phyloP scores from a whole-genome alignment of 2,888 invertebrate species.

The Sphecodes monilicornis region DNA sequence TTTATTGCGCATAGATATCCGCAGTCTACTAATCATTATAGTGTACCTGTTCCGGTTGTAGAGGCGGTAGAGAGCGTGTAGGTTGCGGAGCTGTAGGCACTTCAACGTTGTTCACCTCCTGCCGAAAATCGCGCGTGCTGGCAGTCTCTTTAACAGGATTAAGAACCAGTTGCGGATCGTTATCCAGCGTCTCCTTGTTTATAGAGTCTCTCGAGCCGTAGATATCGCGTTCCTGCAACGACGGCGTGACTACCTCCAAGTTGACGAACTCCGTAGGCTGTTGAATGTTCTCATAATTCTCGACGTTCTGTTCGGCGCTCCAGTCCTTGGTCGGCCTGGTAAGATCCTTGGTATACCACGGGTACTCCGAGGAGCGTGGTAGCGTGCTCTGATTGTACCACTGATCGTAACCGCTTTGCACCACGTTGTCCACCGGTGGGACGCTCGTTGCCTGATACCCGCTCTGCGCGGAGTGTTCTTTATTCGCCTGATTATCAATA shows the following conservation, averaged over 20 bases:
- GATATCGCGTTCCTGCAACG: conserved; percentile 77
- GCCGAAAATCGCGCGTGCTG: conserved; percentile 70
- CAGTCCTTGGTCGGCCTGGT: conserved; percentile 68
- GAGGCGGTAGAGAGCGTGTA: conserved; percentile 67
- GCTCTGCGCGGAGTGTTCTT: conserved; percentile 54
- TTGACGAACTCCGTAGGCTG: conserved; percentile 80
- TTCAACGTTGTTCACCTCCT: conserved; percentile 78
- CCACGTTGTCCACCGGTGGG: conserved; percentile 50
- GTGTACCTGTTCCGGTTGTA: conserved; percentile 72
- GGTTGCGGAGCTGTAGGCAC: conserved; percentile 73
- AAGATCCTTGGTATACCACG: conserved; percentile 76
- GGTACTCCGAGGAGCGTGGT: conserved; percentile 67
- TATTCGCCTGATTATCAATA: conserved; percentile 56
- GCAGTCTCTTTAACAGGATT: conserved; percentile 66
- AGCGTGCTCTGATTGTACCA: conserved; percentile 81
- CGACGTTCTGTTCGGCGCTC: conserved; percentile 77
- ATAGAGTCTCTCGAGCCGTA: conserved; percentile 82
- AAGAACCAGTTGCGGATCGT: conserved; percentile 76
- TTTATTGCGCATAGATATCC: background rate
- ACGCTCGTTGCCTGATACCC: conserved; percentile 54
- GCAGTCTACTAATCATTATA: background rate
- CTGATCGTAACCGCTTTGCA: conserved; percentile 78
- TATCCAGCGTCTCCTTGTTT: conserved; percentile 81
- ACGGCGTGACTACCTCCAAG: conserved; percentile 78
- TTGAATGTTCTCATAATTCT: conserved; percentile 82